Conservation (phyloP, 1,140 invertebrate species). For the Sinonovacula constricta region DNA sequence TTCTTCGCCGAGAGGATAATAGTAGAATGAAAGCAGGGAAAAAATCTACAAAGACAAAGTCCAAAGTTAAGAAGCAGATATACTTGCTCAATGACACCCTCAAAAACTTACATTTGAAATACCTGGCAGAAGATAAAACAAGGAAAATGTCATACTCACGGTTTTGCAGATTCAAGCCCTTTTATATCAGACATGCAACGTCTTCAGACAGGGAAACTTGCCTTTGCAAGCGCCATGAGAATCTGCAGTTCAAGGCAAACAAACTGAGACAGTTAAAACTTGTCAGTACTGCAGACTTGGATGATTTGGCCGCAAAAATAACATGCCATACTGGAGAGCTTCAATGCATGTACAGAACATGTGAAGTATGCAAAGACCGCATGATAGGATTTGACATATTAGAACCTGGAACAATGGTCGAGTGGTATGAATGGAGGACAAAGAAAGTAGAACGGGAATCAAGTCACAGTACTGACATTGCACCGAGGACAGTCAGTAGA, state of each 20-base stretch:
- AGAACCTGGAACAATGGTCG: background rate
- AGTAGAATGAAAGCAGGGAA: constrained; percentile 12
- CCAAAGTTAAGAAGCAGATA: constrained; percentile 12
- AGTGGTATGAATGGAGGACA: no score
- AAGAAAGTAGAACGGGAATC: no score
- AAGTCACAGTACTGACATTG: background rate
- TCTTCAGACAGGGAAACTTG: constrained; percentile 7
- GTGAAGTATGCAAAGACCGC: no score
- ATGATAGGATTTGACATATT: background rate
- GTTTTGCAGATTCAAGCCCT: constrained; percentile 11
- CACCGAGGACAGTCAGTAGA: background rate
- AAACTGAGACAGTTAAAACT: constrained; percentile 12
- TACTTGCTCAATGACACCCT: no score
- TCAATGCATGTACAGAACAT: constrained; percentile 12
- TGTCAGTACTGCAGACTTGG: background rate
- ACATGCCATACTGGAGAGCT: background rate
- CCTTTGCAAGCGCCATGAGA: constrained; percentile 16
- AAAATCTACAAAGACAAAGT: constrained; percentile 3
- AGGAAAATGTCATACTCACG: constrained; percentile 10
- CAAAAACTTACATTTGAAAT: constrained; percentile 15
- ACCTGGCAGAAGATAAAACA: background rate
- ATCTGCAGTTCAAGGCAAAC: constrained; percentile 8
- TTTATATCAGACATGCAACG: constrained; percentile 1
- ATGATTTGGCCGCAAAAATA: background rate
- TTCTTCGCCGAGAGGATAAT: constrained; percentile 1